These are phyloP conservation scores for Anthophora plumipes DNA, from an alignment of 2,888 invertebrate genomes.

Conservation along the genomic window DNA sequence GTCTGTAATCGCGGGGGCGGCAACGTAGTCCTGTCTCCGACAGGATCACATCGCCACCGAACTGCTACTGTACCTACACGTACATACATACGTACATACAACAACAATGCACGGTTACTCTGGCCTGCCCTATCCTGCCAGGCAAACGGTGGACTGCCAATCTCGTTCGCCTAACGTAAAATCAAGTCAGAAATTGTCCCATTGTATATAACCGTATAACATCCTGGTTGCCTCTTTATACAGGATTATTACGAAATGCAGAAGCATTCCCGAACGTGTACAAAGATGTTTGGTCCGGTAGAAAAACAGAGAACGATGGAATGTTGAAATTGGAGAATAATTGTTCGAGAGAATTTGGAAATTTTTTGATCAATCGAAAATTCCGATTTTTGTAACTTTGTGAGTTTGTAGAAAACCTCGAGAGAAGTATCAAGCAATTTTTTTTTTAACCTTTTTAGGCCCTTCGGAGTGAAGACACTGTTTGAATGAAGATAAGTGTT, in stretches of 20 bases:
- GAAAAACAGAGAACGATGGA: not conserved
- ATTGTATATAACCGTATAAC: slow-evolving; percentile 67
- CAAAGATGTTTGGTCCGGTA: not conserved
- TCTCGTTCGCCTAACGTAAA: slow-evolving; percentile 76
- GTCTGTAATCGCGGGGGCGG: slow-evolving; percentile 84
- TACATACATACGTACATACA: slow-evolving; percentile 57
- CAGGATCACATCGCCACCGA: slow-evolving; percentile 83
- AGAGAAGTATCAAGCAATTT: too few relatives aligned
- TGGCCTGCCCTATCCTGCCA: slow-evolving; percentile 62
- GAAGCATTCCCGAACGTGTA: slow-evolving; percentile 6
- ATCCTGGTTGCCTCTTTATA: slow-evolving; percentile 41
- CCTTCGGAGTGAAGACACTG: too few relatives aligned
- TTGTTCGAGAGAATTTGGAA: too few relatives aligned
- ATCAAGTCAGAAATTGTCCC: slow-evolving; percentile 78
- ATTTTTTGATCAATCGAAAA: too few relatives aligned
- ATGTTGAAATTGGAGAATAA: too few relatives aligned
- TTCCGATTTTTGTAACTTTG: too few relatives aligned
- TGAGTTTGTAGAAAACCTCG: too few relatives aligned
- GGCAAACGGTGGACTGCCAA: slow-evolving; percentile 74
- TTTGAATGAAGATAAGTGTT: too few relatives aligned
- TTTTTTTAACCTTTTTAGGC: too few relatives aligned
- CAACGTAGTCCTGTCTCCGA: slow-evolving; percentile 84
- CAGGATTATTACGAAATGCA: slow-evolving; percentile 29
- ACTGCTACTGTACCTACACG: slow-evolving; percentile 76
- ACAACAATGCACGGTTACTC: slow-evolving; percentile 65